Conservation (phyloP, 64 coral and sea anemone species). For the Montipora foliosa region DNA sequence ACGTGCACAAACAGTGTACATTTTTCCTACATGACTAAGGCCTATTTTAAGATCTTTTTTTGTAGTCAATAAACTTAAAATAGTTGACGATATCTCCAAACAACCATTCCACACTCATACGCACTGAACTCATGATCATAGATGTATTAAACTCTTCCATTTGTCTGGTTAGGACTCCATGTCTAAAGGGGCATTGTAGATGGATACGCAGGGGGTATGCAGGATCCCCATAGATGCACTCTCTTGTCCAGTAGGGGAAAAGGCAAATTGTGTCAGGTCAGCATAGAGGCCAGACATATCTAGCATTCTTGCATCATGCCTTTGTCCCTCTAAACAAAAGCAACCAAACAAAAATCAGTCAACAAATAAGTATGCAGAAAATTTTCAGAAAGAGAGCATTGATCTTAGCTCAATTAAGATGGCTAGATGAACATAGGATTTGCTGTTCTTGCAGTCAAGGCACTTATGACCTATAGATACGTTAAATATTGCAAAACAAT, state of each 20-base stretch:
- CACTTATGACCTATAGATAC: no score
- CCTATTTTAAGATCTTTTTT: background rate
- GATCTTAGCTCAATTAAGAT: no score
- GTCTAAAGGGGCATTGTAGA: conserved; percentile 6
- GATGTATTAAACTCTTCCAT: conserved; percentile 23
- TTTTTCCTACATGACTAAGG: background rate
- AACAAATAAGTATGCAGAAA: no score
- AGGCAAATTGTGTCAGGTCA: conserved; percentile 3
- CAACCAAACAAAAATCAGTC: no score
- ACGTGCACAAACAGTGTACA: background rate
- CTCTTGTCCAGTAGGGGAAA: background rate
- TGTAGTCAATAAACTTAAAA: background rate
- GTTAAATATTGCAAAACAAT: no score
- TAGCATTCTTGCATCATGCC: background rate
- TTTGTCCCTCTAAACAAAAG: no score
- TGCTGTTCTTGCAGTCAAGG: no score
- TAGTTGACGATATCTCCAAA: background rate
- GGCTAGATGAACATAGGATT: no score
- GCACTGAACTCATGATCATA: background rate
- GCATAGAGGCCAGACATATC: conserved; percentile 13
- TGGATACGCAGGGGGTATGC: background rate
- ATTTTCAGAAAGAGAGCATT: no score
- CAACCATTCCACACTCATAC: background rate
- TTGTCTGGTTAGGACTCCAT: conserved; percentile 3
- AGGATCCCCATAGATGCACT: conserved; percentile 7